Evolutionary conservation across 2,113 vertebrate genomes (phyloP).

Genomic region (Microcebus ravelobensis): DNA sequence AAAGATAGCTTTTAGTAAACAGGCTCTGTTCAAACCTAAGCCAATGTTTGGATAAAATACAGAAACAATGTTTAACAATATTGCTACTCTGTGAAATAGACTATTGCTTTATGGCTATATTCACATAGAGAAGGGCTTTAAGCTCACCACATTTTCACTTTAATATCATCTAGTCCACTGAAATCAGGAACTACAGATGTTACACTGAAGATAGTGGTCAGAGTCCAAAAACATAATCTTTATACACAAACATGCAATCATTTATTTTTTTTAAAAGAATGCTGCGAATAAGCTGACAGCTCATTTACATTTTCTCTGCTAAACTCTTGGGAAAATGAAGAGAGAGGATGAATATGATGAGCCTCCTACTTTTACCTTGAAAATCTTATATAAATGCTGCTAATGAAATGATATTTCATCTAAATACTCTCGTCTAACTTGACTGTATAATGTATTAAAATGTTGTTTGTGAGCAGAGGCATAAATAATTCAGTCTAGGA

Average conservation of each 20-base stretch:
- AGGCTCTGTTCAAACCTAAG: not conserved
- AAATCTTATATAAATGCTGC: not conserved
- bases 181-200: not conserved
- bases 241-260: not conserved
- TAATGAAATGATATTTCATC: constrained; percentile 57
- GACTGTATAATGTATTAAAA: constrained; percentile 28
- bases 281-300: not conserved
- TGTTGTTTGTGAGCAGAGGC: not conserved
- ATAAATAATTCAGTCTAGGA: constrained; percentile 53
- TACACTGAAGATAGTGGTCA: not conserved
- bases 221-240: not conserved
- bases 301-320: not conserved
- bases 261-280: not conserved
- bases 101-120: not conserved
- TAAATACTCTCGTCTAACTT: not conserved
- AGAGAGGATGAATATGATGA: not conserved
- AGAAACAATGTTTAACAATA: not conserved
- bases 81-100: not conserved
- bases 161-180: not conserved
- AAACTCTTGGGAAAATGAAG: not conserved
- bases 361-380: not conserved
- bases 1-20: not conserved
- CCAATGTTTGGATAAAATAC: not conserved
- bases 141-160: not conserved
- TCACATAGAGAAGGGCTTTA: not conserved